Evolutionary conservation across 2,113 vertebrate genomes (phyloP), one percentile per base, ranked within the genome.

Genomic region (Hydrolagus affinis): DNA sequence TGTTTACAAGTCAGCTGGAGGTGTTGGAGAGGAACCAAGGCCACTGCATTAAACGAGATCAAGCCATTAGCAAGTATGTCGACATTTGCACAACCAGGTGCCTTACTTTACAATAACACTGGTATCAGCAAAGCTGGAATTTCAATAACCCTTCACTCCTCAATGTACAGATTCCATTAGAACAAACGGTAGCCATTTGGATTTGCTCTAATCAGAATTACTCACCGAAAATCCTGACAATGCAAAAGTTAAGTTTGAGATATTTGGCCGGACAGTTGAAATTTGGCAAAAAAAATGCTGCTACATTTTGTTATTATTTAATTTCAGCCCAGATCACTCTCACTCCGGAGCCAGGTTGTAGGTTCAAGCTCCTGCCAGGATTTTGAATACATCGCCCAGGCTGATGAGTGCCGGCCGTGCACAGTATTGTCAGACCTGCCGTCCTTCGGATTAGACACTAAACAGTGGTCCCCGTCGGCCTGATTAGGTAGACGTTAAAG

Each of bases 1-100:
- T 15, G 97, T 98, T 14, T 94, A 95, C 87, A 91, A 91, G 23
- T 91, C 96, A 0, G 96, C 97, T 60, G 97, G 96, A 57, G 98
- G 97, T 86, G 91, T 92, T 14, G 96, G 96, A 88, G 94, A 92
- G 44, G 91, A 93, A 86, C 96, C 97, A 11, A 93, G 94, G 87
- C 90, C 90, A 6, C 72, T 90, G 71, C 87, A 89, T 23, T 93
- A 90, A 75, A 85, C 21, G 59, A 85, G 30, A 28, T 6, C 32
- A 75, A 56, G 44, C 6, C 23, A 32, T 4, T 30, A 28, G 15
- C 32, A 28, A 64, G 32, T 75, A 28, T 66, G 62, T 8, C 28
- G 6, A 44, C 2, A 32, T 30, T 3, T 68, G 25, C 25, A 62
- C 1, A 17, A 14, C 11, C 30, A 28, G 44, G 77, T 23, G 60